A percentile compares a stretch with the other conserved stretches of the same genome.
phyloP scores from a whole-genome alignment of 2,113 vertebrate species.

The Alethe castanea region DNA sequence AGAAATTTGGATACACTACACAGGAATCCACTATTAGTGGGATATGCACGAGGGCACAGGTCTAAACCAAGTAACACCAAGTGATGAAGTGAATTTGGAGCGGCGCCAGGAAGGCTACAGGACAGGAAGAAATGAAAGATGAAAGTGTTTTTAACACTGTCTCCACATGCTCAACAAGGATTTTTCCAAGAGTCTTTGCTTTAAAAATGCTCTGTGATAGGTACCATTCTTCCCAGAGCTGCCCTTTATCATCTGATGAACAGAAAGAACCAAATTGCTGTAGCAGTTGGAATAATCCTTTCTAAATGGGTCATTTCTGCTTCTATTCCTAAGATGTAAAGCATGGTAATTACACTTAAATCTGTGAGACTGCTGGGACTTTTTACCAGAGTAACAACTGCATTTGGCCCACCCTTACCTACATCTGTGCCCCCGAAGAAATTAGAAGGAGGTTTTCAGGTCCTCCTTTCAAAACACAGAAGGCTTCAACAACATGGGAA shows the following conservation, averaged over 20 bases:
- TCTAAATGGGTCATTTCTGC: not conserved
- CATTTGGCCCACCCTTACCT: not conserved
- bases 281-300: not conserved
- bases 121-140: slow-evolving; percentile 40
- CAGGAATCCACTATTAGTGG: not conserved
- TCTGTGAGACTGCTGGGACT: not conserved
- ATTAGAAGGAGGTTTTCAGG: not conserved
- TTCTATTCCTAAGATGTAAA: not conserved
- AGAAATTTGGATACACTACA: not conserved
- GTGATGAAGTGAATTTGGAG: slow-evolving; percentile 24
- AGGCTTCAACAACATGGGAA: not conserved
- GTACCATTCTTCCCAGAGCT: not conserved
- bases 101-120: not conserved
- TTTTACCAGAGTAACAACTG: not conserved
- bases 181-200: slow-evolving; percentile 6
- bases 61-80: not conserved
- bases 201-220: not conserved
- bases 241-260: not conserved
- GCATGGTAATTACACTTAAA: not conserved
- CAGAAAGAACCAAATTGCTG: not conserved
- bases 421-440: rapidly evolving
- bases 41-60: not conserved
- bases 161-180: not conserved
- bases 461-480: not conserved
- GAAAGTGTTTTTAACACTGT: slow-evolving; percentile 1